These are phyloP conservation scores for Ginglymostoma cirratum DNA, from an alignment of 2,113 vertebrate species.

Conservation along the genomic window DNA sequence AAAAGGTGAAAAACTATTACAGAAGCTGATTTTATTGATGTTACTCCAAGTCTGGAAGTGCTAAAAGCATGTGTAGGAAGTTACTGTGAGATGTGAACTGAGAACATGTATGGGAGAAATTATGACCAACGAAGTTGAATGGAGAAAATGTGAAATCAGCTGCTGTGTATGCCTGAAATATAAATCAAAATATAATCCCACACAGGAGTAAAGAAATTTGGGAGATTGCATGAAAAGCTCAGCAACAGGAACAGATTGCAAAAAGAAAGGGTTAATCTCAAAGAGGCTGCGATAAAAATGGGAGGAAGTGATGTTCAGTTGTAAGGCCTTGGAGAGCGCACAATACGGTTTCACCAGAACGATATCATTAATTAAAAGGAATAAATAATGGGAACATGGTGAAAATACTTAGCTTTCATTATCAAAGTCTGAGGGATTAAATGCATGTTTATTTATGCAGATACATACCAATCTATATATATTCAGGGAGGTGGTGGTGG, in stretches of 20 bases:
- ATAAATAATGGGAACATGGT: background rate
- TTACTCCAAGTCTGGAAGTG: background rate
- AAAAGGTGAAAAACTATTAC: background rate
- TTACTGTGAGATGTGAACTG: background rate
- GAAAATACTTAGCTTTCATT: background rate
- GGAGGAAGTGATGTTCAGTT: no score
- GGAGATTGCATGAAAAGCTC: background rate
- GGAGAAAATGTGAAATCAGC: background rate
- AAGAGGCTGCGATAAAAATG: background rate
- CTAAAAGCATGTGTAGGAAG: background rate
- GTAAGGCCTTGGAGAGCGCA: background rate
- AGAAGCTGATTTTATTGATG: background rate
- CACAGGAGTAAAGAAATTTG: background rate
- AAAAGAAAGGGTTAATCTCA: background rate
- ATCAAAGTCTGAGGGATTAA: background rate
- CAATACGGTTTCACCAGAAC: background rate
- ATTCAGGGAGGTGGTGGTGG: no score
- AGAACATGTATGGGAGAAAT: no score
- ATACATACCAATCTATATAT: background rate
- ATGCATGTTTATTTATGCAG: background rate
- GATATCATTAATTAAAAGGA: background rate
- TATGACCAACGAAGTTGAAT: background rate
- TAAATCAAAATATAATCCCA: background rate
- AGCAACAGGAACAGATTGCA: background rate
- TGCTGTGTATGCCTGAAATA: background rate